A percentile compares a stretch with the other conserved stretches of the same genome.
Evolutionary conservation across 2,888 invertebrate species (phyloP).

Genomic region (Melangyna quadrimaculata): DNA sequence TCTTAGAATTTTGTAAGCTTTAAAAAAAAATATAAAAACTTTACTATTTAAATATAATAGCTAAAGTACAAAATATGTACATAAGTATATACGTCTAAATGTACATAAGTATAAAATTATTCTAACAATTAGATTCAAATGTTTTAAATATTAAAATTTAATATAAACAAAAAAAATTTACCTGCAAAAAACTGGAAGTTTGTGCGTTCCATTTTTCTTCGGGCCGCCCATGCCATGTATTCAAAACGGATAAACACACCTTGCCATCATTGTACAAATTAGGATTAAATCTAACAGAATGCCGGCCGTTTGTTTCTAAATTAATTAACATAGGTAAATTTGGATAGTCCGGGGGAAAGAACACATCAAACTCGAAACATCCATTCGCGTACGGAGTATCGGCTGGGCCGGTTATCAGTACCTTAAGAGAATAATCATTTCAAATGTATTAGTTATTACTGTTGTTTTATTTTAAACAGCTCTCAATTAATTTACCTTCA

Average conservation of each 20-base stretch:
- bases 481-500: conserved; percentile 88
- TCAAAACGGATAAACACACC: conserved; percentile 95
- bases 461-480: too few species aligned
- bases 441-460: neutral
- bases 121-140: too few species aligned
- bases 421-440: conserved; percentile 81
- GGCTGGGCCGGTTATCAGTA: conserved; percentile 94
- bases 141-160: too few species aligned
- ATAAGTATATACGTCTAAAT: too few species aligned
- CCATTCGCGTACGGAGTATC: conserved; percentile 96
- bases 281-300: conserved; percentile 94
- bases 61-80: too few species aligned
- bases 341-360: conserved; percentile 92
- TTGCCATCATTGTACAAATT: conserved; percentile 97
- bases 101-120: too few species aligned
- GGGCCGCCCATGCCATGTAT: conserved; percentile 98
- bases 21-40: too few species aligned
- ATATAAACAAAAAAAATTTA: conserved; percentile 72
- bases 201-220: conserved; percentile 99
- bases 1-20: too few species aligned
- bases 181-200: conserved; percentile 95
- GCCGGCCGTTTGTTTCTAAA: conserved; percentile 93
- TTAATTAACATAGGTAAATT: conserved; percentile 94
- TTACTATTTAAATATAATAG: too few species aligned
- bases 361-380: conserved; percentile 95